Evolutionary conservation across 2,797 vertebrate genomes (phyloP).

Genomic region (Protosalanx chinensis): DNA sequence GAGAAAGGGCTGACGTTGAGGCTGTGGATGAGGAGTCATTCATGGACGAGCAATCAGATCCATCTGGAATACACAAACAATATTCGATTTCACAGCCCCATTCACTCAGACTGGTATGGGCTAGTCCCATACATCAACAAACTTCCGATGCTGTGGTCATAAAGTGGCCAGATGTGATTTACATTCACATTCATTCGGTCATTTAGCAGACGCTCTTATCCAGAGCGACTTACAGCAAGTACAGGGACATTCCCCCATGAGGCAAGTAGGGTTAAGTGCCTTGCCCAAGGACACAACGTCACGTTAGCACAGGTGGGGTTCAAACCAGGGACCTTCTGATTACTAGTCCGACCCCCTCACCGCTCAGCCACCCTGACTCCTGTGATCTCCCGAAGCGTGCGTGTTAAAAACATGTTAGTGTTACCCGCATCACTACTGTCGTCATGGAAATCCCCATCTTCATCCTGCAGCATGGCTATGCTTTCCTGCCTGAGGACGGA

Average conservation of each 20-base stretch:
- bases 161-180: background rate
- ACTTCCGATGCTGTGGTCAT: background rate
- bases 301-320: too few relatives aligned
- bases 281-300: too few relatives aligned
- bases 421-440: constrained; percentile 73
- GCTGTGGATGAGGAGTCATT: constrained; percentile 57
- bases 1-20: constrained; percentile 63
- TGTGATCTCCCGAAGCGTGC: too few relatives aligned
- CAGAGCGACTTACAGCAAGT: too few relatives aligned
- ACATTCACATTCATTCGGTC: too few relatives aligned
- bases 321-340: too few relatives aligned
- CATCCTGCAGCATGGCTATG: constrained; percentile 50
- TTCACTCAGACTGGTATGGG: background rate
- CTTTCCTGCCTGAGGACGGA: constrained; percentile 49
- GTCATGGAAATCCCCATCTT: constrained; percentile 81
- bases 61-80: constrained; percentile 58
- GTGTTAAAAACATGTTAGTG: background rate
- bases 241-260: too few relatives aligned
- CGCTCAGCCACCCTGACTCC: too few relatives aligned
- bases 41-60: constrained; percentile 72
- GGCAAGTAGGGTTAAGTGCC: too few relatives aligned
- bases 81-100: background rate
- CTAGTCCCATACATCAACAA: background rate
- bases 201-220: too few relatives aligned
- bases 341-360: too few relatives aligned